Percentiles rank a stretch among this genome's conserved stretches.
Evolutionary conservation across 2,797 vertebrate species (phyloP).

Genomic region (Enteromius unitaeniatus): DNA sequence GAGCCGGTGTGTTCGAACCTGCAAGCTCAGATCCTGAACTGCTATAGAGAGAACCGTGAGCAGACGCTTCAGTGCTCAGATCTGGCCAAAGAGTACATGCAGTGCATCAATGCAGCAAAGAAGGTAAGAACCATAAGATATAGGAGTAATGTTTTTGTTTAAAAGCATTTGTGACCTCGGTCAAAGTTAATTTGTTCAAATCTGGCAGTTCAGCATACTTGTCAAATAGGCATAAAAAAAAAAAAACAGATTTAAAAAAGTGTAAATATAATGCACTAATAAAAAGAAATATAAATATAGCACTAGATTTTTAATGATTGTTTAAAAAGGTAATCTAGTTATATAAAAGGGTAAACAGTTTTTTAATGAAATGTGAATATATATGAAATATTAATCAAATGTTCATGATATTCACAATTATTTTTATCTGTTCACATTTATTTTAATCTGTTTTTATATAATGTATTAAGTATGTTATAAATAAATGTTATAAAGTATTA

Average conservation of each 20-base stretch:
- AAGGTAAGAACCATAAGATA: constrained; percentile 79
- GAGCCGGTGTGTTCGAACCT: constrained; percentile 84
- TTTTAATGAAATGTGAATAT: not conserved
- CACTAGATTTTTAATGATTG: not conserved
- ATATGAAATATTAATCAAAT: not conserved
- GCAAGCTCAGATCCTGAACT: constrained; percentile 88
- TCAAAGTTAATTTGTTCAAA: not conserved
- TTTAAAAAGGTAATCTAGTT: not conserved
- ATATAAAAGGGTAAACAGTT: not conserved
- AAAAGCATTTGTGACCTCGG: not conserved
- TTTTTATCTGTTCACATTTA: not conserved
- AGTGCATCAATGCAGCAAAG: constrained; percentile 85
- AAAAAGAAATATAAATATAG: not conserved
- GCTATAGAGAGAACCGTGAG: constrained; percentile 83
- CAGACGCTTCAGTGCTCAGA: constrained; percentile 89
- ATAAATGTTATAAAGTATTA: not conserved
- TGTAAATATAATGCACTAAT: not conserved
- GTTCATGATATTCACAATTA: not conserved
- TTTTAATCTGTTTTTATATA: no score
- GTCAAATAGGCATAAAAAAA: not conserved
- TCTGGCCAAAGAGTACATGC: constrained; percentile 90
- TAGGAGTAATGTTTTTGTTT: not conserved
- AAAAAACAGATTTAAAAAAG: not conserved
- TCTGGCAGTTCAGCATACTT: not conserved
- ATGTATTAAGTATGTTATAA: no score